Conservation (phyloP, 1,140 invertebrate genomes). For the Zophobas morio region DNA sequence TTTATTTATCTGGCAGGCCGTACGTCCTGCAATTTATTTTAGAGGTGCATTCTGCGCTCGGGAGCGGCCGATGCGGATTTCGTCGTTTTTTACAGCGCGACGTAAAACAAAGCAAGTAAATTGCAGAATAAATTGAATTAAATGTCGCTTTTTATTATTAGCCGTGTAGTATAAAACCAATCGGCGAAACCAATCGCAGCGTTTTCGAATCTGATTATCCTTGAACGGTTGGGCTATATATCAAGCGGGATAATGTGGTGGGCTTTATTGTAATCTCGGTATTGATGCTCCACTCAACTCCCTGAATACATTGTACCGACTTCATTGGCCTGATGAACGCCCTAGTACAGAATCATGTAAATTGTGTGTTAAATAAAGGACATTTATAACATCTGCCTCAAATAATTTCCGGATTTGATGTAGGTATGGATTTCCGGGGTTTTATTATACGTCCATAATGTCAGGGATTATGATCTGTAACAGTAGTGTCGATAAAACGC, state of each 20-base stretch:
- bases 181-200: slow-evolving; percentile 49
- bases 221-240: slow-evolving; percentile 54
- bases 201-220: slow-evolving; percentile 56
- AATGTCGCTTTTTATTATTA: slow-evolving; percentile 40
- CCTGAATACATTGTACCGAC: slow-evolving; percentile 51
- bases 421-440: slow-evolving; percentile 10
- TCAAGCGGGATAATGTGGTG: slow-evolving; percentile 56
- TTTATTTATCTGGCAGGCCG: neutral
- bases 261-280: slow-evolving; percentile 57
- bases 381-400: slow-evolving; percentile 28
- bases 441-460: slow-evolving; percentile 20
- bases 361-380: slow-evolving; percentile 40
- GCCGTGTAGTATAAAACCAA: slow-evolving; percentile 29
- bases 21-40: slow-evolving; percentile 25
- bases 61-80: neutral
- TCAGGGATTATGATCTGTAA: slow-evolving; percentile 4
- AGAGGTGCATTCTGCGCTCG: neutral
- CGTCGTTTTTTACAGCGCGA: slow-evolving; percentile 17
- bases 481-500: neutral
- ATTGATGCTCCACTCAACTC: slow-evolving; percentile 53
- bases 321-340: slow-evolving; percentile 47
- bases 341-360: slow-evolving; percentile 38
- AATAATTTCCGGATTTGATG: slow-evolving; percentile 30
- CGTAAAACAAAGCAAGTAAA: slow-evolving; percentile 29
- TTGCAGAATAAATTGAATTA: slow-evolving; percentile 37